Evolutionary conservation across 2,888 invertebrate genomes (phyloP), one percentile per base, ranked within the genome.

Genomic region (Caenorhabditis plicata): DNA sequence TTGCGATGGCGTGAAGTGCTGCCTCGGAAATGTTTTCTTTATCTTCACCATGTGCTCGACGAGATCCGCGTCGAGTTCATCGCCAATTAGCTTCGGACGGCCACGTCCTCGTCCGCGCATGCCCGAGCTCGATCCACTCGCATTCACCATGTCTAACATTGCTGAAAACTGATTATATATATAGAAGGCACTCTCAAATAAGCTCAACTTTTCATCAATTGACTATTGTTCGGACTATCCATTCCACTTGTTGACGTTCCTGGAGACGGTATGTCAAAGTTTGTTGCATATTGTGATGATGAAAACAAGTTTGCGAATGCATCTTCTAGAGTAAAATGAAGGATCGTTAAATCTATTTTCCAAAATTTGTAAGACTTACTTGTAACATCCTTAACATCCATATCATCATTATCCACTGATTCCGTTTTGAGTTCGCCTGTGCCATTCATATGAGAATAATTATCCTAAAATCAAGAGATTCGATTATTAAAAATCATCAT

Each of bases 1-100:
- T 29, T 81, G 65, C 20, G 78, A 78, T 9, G 81, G 80, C 8
- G 73, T 64, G 48, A 67, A 40, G 40, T 71, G 68, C 1, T 47
- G n/a, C n/a, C n/a, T 58, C 0, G 74, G 77, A 41, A 72, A 68
- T 1, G 53, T 29, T 29, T 64, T 63, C 36, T 73, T 73, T 26
- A 74, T 48, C 32, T 65, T 40, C 19, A 78, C 78, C 74, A 78
- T 79, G 52, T 74, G 66, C 42, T 78, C 77, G 13, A 78, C 77
- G 13, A 78, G 64, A 32, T 76, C 73, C 0, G 77, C 75, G 54
- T 80, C 79, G 38, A 79, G 60, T 44, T 80, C 78, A 41, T 79
- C 79, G 36, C 76, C 79, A 36, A 79, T 80, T 46, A 79, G 51
- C 60, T 79, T 79, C 32, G 79, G 79, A 5, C 79, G 49, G 11